Conservation (phyloP, 2,797 vertebrate species). For the Anguilla pacifica region DNA sequence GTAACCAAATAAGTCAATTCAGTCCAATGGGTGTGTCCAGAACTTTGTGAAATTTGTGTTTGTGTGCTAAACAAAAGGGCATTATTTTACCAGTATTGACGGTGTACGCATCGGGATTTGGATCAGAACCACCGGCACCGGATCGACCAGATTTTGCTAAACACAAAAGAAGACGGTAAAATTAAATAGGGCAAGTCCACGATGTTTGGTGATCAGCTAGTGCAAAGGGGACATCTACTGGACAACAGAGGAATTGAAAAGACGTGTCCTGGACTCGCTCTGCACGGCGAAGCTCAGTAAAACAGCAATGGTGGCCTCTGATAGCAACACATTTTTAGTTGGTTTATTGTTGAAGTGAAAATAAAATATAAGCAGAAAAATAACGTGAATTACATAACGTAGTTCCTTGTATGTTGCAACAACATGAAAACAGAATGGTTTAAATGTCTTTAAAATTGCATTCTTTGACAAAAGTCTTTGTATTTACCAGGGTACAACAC, state of each 20-base stretch:
- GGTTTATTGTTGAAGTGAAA: neutral
- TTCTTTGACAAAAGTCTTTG: conserved; percentile 2
- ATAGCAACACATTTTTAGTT: neutral
- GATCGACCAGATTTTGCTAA: conserved; percentile 45
- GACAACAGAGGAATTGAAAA: conserved; percentile 10
- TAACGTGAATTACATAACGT: neutral
- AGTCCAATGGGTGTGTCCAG: neutral
- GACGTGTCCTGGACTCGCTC: neutral
- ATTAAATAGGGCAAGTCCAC: neutral
- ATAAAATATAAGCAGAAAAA: neutral
- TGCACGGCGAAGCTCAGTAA: neutral
- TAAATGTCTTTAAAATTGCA: conserved; percentile 7
- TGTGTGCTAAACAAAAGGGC: neutral
- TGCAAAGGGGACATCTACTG: conserved; percentile 43
- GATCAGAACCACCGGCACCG: neutral
- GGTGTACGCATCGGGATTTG: conserved; percentile 48
- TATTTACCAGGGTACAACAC: neutral
- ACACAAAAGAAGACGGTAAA: conserved; percentile 9
- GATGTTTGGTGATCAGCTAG: no score
- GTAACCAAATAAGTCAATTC: neutral
- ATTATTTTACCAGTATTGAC: conserved; percentile 46
- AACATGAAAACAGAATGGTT: neutral
- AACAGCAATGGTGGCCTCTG: neutral
- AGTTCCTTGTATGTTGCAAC: neutral
- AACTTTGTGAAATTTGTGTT: neutral